Evolutionary conservation across 2,888 invertebrate species (phyloP).

Genomic region (Ypsolopha scabrella): DNA sequence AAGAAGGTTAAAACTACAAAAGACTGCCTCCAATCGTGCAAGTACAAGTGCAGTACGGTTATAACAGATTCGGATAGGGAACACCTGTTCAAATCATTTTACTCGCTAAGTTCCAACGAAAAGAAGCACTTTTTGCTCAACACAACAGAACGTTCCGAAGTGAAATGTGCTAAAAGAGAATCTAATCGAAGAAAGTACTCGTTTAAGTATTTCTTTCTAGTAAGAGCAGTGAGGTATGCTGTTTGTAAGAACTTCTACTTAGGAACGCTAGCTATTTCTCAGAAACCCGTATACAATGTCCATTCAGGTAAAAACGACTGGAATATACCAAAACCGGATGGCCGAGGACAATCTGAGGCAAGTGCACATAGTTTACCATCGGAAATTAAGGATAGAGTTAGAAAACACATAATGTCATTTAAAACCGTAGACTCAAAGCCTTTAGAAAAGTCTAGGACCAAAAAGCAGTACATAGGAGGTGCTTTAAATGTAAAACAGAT

Average conservation of each 20-base stretch:
- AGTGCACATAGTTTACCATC: conserved; percentile 43
- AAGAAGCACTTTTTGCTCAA: conserved; percentile 56
- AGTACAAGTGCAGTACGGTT: conserved; percentile 50
- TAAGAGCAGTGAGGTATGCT: conserved; percentile 38
- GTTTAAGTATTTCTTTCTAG: conserved; percentile 53
- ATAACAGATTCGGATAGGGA: conserved; percentile 46
- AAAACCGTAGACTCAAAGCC: conserved; percentile 42
- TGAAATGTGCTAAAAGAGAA: conserved; percentile 27
- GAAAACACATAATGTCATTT: conserved; percentile 47
- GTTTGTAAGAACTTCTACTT: conserved; percentile 61
- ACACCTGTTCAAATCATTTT: conserved; percentile 55
- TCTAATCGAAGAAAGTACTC: conserved; percentile 35
- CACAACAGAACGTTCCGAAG: conserved; percentile 46
- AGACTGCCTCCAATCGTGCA: conserved; percentile 51
- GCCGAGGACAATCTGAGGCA: conserved; percentile 42
- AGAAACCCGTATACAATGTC: conserved; percentile 59
- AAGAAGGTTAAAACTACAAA: conserved; percentile 42
- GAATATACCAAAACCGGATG: conserved; percentile 58
- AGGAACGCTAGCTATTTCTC: conserved; percentile 57
- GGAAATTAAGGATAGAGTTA: conserved; percentile 44
- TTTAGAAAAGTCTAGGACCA: conserved; percentile 41
- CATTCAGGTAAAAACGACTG: conserved; percentile 53
- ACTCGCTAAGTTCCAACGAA: conserved; percentile 49
- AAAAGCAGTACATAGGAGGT: conserved; percentile 43
- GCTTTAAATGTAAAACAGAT: conserved; percentile 48